Evolutionary conservation across 2,888 invertebrate genomes (phyloP).

Genomic region (Leptothorax acervorum): DNA sequence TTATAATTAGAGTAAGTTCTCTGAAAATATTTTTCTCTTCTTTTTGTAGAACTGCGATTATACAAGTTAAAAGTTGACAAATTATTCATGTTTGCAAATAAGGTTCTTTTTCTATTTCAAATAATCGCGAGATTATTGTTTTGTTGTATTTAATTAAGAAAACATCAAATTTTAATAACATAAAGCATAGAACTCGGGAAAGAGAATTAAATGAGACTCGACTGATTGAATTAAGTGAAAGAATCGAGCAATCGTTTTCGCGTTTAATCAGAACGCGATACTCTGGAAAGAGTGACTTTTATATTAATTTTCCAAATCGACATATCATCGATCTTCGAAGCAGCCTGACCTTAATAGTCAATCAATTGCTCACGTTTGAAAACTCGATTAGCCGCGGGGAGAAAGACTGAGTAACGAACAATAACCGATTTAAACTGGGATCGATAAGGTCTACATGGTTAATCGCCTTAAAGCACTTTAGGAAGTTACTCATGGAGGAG

Average conservation of each 20-base stretch:
- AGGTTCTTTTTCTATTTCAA: not conserved
- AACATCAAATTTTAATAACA: not conserved
- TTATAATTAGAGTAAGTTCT: not conserved
- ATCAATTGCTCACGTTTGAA: constrained; percentile 76
- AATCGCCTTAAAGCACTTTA: constrained; percentile 76
- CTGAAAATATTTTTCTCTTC: not conserved
- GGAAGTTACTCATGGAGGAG: constrained; percentile 61
- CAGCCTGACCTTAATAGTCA: constrained; percentile 73
- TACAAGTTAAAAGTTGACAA: not conserved
- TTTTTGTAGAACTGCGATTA: not conserved
- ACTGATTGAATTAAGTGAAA: constrained; percentile 16
- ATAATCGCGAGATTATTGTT: not conserved
- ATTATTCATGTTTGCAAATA: not conserved
- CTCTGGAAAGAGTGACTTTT: constrained; percentile 26
- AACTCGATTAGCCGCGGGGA: constrained; percentile 74
- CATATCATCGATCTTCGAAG: constrained; percentile 50
- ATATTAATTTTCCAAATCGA: constrained; percentile 62
- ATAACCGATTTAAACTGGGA: constrained; percentile 78
- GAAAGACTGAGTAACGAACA: constrained; percentile 73
- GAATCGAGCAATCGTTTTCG: not conserved
- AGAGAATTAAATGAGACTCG: not conserved
- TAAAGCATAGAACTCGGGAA: not conserved
- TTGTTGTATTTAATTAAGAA: not conserved
- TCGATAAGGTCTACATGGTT: constrained; percentile 78
- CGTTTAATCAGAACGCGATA: constrained; percentile 24